Percentiles rank a stretch among this genome's conserved stretches.
These are phyloP conservation scores for Trogon surrucura DNA, from an alignment of 2,113 vertebrate genomes.

Conservation along the genomic window DNA sequence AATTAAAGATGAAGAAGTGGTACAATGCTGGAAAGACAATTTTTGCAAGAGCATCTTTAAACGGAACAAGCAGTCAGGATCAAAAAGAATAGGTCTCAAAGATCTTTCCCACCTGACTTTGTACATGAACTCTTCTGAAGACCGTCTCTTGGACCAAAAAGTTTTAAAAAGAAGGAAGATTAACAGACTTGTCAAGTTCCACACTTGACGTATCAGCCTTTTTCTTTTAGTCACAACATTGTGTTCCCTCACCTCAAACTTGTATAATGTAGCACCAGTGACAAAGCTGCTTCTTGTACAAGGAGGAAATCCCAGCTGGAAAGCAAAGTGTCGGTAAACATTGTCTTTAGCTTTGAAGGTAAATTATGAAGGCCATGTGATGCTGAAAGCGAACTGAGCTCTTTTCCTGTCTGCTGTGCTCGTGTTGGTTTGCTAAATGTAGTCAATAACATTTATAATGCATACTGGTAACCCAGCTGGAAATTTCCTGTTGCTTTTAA, in stretches of 20 bases:
- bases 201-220: background rate
- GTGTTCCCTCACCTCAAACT: background rate
- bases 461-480: background rate
- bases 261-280: background rate
- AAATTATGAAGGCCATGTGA: background rate
- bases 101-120: background rate
- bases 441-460: background rate
- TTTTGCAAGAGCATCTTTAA: background rate
- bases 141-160: background rate
- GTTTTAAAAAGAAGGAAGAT: background rate
- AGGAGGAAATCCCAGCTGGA: background rate
- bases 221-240: background rate
- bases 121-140: background rate
- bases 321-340: background rate
- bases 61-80: background rate
- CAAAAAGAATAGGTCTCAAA: background rate
- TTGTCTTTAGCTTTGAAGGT: background rate
- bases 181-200: background rate
- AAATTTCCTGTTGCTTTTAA: background rate
- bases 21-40: background rate
- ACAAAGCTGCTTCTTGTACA: background rate
- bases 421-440: background rate
- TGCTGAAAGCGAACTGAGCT: background rate
- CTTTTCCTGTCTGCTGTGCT: background rate
- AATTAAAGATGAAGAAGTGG: background rate